A percentile compares a stretch with the other conserved stretches of the same genome.
Evolutionary conservation across 2,888 invertebrate species (phyloP).

Genomic region (Andrena hattorfiana): DNA sequence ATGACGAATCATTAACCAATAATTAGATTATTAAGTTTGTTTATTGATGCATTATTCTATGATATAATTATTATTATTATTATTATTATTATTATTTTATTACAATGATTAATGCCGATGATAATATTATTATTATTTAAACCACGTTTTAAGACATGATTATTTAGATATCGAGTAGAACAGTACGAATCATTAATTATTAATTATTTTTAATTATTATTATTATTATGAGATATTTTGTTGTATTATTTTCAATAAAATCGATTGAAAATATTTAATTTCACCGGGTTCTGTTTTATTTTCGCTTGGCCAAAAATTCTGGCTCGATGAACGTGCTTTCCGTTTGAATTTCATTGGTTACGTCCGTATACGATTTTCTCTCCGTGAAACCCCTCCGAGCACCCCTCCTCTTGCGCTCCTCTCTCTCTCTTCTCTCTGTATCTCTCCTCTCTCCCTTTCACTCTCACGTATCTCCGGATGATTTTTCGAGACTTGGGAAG

Average conservation of each 20-base stretch:
- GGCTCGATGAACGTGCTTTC: constrained; percentile 34
- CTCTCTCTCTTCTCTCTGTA: constrained; percentile 61
- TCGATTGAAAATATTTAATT: constrained; percentile 83
- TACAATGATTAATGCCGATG: constrained; percentile 77
- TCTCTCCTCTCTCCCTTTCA: constrained; percentile 57
- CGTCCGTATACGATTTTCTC: constrained; percentile 65
- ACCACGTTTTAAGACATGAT: constrained; percentile 83
- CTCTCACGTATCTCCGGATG: constrained; percentile 62
- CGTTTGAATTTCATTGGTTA: constrained; percentile 49
- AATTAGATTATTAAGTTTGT: constrained; percentile 84
- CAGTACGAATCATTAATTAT: constrained; percentile 84
- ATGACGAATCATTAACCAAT: constrained; percentile 82
- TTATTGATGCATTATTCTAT: constrained; percentile 84
- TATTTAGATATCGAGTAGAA: constrained; percentile 83
- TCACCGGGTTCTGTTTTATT: constrained; percentile 66
- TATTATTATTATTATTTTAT: constrained; percentile 77
- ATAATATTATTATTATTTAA: constrained; percentile 83
- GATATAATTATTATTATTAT: constrained; percentile 79
- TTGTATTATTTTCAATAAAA: constrained; percentile 85
- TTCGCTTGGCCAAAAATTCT: constrained; percentile 41
- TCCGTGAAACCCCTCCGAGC: constrained; percentile 39
- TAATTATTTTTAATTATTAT: constrained; percentile 83
- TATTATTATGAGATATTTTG: constrained; percentile 84
- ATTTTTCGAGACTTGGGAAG: constrained; percentile 57
- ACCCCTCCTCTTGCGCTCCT: constrained; percentile 62